Evolutionary conservation across 1,140 invertebrate genomes (phyloP), one percentile per base, ranked within the genome.

Genomic region (Brachystomella parvula): DNA sequence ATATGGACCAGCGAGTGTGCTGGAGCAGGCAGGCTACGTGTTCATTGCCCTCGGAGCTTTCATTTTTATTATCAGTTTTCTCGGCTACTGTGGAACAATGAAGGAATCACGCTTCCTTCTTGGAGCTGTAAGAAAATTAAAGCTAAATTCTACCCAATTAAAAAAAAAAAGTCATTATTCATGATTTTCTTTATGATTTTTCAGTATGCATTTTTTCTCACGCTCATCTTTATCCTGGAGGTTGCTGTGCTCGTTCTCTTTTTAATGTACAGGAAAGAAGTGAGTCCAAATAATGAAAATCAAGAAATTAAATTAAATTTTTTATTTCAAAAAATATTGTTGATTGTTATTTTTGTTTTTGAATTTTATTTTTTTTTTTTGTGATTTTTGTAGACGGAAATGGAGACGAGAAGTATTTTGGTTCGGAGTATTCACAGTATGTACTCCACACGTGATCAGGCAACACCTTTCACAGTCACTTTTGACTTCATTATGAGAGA

Each of bases 21-120:
- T 78, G 61, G 75, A 77, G 44, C 82, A 86, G 75, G 82, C 84
- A 61, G 82, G 85, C 26, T 88, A 87, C 75, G 81, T 90, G 44
- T 79, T 92, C 47, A 89, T 93, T 67, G 83, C 83, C n/a, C 84
- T 87, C 61, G 90, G 90, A 56, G 84, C 84, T 28, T 81, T 90
- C 69, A 86, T 92, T 73, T 91, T 92, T 78, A 79, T 92, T 61
- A 82, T 92, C 68, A 89, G 88, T 63, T 91, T 92, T 78, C 77
- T 92, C 39, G 90, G 90, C 33, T 93, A 71, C 32, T 90, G 90
- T 76, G 90, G 90, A 44, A 89, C 90, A 12, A 82, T 91, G 74
- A 84, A 87, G 75, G 89, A 92, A 76, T 90, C 86, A 62, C 83
- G 86, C 71, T 88, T 88, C 77, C 83, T 92, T 75, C 82, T 93